Base-by-base conservation (phyloP, 2,797 vertebrate genomes). In the Gouania willdenowi region DNA sequence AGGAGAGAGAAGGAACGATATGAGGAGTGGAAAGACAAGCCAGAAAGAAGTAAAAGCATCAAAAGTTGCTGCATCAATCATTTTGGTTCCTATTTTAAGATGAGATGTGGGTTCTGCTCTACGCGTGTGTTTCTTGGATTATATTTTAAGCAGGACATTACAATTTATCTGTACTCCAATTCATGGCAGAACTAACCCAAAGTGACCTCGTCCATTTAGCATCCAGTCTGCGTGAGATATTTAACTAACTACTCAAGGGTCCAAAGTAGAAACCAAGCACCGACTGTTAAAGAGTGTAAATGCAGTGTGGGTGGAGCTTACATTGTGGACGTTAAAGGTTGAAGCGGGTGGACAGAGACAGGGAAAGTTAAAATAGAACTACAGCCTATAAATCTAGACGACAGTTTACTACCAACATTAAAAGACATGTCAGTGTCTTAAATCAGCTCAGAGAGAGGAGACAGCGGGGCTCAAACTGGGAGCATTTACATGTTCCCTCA, bases 341-440 rank as follows among this genome's bases (percentile, higher is more conserved):
- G 46, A 48, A 68, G 53, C 64, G 60, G 51, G 35, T 7, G 26
- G 45, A 68, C 63, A 52, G 58, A 68, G 37, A 55, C 61, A 47
- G 61, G 38, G 41, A 45, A 64, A 36, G 24, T 36, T 32, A 33
- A 51, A 58, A 70, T 54, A 58, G 59, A 74, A 59, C 56, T 30
- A 43, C 44, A 38, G 42, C 62, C 74, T 50, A 74, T 79, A 81
- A 85, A 81, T 82, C 70, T 68, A 73, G 35, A 51, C 58, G 53
- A 54, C 55, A 52, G 71, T 80, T 87, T 83, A 83, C 71, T 68
- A 51, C 79, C 49, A 63, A 68, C 76, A 77, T 78, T 85, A 83
- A 77, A 82, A 65, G 71, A 75, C 74, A 71, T 70, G 76, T 75
- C 79, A 73, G 58, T 63, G 59, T 77, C 63, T 40, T 82, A 83